A percentile compares a stretch with the other conserved stretches of the same genome.
Conservation (phyloP, 1,140 invertebrate genomes). For the Eumaeus atala region DNA sequence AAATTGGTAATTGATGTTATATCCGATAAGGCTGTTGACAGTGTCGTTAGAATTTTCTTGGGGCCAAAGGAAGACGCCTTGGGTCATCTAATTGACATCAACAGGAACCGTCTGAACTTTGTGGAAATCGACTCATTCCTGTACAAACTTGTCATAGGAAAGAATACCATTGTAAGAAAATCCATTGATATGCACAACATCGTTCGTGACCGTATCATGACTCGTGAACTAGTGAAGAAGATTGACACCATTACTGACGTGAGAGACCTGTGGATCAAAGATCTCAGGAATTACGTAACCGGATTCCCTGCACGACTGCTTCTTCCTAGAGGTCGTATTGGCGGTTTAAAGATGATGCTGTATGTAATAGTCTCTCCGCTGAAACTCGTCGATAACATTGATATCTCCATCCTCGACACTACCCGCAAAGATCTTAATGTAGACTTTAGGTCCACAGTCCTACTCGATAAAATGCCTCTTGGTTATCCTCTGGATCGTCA, state of each 20-base stretch:
- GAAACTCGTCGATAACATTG: conserved; percentile 48
- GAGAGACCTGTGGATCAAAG: conserved; percentile 36
- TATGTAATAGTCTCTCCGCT: conserved; percentile 75
- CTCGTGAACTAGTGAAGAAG: conserved; percentile 61
- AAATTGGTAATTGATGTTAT: conserved; percentile 76
- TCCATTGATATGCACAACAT: conserved; percentile 72
- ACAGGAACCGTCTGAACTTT: conserved; percentile 71
- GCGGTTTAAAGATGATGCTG: conserved; percentile 77
- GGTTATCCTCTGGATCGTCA: conserved; percentile 81
- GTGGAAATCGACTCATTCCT: conserved; percentile 76
- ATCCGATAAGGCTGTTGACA: conserved; percentile 73
- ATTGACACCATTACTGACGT: conserved; percentile 48
- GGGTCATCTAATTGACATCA: conserved; percentile 68
- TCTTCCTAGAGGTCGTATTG: conserved; percentile 76
- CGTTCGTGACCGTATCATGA: conserved; percentile 58
- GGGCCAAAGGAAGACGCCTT: conserved; percentile 79
- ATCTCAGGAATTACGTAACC: conserved; percentile 61
- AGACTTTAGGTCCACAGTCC: conserved; percentile 53
- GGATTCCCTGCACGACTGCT: conserved; percentile 78
- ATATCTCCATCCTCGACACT: conserved; percentile 39
- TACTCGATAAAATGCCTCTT: conserved; percentile 76
- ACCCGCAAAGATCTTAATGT: conserved; percentile 42
- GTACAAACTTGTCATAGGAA: conserved; percentile 72
- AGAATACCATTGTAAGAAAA: conserved; percentile 75
- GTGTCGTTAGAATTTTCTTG: conserved; percentile 78